Base-by-base conservation (phyloP, 2,113 vertebrate species). In the Casuarius casuarius region DNA sequence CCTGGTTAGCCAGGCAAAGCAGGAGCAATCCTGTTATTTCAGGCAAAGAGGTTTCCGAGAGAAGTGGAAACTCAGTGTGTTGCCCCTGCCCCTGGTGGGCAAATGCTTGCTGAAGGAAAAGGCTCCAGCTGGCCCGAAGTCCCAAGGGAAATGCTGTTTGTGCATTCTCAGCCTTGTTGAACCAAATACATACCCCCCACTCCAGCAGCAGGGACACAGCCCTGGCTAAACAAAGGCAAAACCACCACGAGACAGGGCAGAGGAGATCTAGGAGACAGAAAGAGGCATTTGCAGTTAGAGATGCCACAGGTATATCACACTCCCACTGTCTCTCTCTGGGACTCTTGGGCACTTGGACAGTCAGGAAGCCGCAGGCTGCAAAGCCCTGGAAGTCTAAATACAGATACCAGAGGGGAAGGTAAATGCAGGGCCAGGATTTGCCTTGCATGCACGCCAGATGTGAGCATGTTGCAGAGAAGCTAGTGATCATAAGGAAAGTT, bases 41-140 rank as follows among this genome's bases (percentile, higher is more conserved):
- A 42, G 71, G 67, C 46, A 54, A 93, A 95, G 85, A 95, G 87
- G 82, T 76, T 87, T 59, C 81, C 78, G 87, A 83, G n/a, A 92
- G 83, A 63, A 89, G 76, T 16, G 1, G 56, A 59, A 59, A 59
- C 56, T 59, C 56, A 59, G 56, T 33, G 16, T 31, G n/a, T 84
- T 38, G 81, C 62, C 65, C 72, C 77, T 48, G n/a, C 73, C 26
- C 56, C 56, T 31, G 18, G 29, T 59, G 4, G 38, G 58, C 94
- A 96, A 75, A 95, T 96, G 95, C 82, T 94, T 4, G 12, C 44
- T 74, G 87, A 31, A 82, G 89, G 54, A 84, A 49, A 44, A 91
- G 81, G 87, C 26, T 86, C 84, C 94, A 92, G 92, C 92, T 94
- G 92, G 89, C 71, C 14, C 1, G 0, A 0, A 52, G 58, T 66